Base-by-base conservation (phyloP, 2,797 vertebrate genomes). In the Sebastes oblongus region DNA sequence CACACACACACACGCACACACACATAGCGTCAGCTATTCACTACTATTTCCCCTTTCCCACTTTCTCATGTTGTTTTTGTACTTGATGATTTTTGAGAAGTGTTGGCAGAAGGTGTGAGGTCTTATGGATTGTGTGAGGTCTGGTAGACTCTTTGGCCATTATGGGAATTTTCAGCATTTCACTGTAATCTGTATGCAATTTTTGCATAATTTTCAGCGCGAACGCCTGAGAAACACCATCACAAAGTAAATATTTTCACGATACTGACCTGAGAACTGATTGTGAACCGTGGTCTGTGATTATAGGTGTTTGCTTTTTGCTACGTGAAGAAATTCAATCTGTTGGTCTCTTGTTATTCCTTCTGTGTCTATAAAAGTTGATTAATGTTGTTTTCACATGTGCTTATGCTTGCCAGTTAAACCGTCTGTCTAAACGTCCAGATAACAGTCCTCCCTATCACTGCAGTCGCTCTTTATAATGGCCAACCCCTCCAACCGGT, bases 381-480 rank as follows among this genome's bases (percentile, higher is more conserved):
- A 92, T 83, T 74, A 62, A 88, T 90, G 81, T 83, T 87, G 75
- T 92, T 92, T 88, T 91, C 46, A 24, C 83, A 71, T 27, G 85
- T 46, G 67, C 62, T 81, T 32, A 22, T 20, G 56, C 75, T 62
- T 59, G 91, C 89, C 94, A 91, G 94, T 95, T 94, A 77, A 95
- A 95, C 93, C 70, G 90, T 87, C 89, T 85, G 61, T 85, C 81
- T 85, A 50, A 89, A 85, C 75, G 46, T 89, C 68, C 74, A 95
- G 93, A 95, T 95, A 95, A 94, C 91, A 91, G 70, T 78, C 77
- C 85, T 74, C 87, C 84, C 89, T 93, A 92, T 94, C 91, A 86
- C 85, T 85, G 68, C 68, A 66, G 27, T 81, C 66, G 6, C 52
- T 72, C 77, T 90, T 93, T 90, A 85, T 89, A 92, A 91, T 84